Evolutionary conservation across 37 sponge, comb jelly and placozoan species (phyloP).

Genomic region (Hexactinellida sp.): DNA sequence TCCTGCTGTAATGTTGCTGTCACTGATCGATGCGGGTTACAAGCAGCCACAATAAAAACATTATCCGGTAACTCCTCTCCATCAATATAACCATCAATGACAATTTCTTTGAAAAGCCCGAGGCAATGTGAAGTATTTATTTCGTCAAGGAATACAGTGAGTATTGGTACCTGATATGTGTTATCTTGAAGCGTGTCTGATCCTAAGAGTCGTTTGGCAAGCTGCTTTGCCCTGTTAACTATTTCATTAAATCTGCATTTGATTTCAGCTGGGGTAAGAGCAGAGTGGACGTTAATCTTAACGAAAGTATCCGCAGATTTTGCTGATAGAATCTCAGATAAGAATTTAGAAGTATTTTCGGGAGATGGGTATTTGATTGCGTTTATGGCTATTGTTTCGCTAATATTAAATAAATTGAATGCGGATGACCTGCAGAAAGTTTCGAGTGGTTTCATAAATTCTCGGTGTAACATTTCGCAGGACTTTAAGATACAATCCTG

Average conservation of each 20-base stretch:
- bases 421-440: neutral
- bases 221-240: conserved; percentile 27
- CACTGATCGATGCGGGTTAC: conserved; percentile 34
- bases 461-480: neutral
- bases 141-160: conserved; percentile 78
- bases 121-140: conserved; percentile 75
- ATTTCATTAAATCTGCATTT: conserved; percentile 22
- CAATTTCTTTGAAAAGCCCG: conserved; percentile 76
- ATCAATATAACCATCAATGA: conserved; percentile 64
- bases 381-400: neutral
- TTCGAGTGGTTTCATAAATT: neutral
- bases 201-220: neutral
- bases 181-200: neutral
- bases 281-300: conserved; percentile 19
- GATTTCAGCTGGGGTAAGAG: conserved; percentile 58
- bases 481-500: neutral
- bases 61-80: conserved; percentile 53
- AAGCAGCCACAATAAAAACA: conserved; percentile 50
- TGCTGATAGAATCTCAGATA: neutral
- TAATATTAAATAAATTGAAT: neutral
- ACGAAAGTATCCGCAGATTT: conserved; percentile 16
- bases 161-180: conserved; percentile 25
- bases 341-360: neutral
- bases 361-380: neutral
- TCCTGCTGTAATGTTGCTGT: conserved; percentile 5